phyloP scores from a whole-genome alignment of 2,888 invertebrate species.

The Pollenia angustigena region DNA sequence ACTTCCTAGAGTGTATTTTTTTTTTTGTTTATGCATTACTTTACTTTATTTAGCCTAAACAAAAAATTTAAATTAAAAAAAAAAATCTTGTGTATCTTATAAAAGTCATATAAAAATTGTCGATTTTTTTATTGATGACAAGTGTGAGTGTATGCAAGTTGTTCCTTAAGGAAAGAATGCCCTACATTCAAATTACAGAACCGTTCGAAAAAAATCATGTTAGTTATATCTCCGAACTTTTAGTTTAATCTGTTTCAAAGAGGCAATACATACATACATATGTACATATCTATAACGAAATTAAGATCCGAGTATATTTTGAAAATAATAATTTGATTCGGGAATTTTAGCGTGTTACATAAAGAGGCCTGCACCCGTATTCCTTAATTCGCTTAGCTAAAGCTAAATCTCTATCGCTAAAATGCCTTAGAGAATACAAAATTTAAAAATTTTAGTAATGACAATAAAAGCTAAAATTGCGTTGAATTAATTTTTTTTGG shows the following conservation, averaged over 20 bases:
- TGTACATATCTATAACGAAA: too few relatives aligned
- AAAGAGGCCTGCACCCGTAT: too few relatives aligned
- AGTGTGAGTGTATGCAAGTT: constrained; percentile 18
- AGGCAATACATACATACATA: too few relatives aligned
- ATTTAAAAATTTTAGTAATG: too few relatives aligned
- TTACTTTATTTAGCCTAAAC: constrained; percentile 66
- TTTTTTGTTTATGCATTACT: constrained; percentile 39
- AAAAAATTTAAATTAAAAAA: constrained; percentile 34
- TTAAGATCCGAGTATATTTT: neutral
- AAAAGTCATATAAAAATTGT: constrained; percentile 34
- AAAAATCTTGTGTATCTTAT: constrained; percentile 46
- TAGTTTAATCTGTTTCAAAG: too few relatives aligned
- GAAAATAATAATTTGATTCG: neutral
- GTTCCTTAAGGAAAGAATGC: constrained; percentile 16
- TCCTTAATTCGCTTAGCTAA: too few relatives aligned
- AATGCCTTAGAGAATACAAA: too few relatives aligned
- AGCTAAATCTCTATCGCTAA: too few relatives aligned
- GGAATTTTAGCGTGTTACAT: neutral
- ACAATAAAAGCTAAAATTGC: too few relatives aligned
- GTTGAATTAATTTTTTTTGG: too few relatives aligned
- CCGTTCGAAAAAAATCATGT: too few relatives aligned
- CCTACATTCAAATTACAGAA: constrained; percentile 20
- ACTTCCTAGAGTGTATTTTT: constrained; percentile 64
- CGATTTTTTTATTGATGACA: constrained; percentile 51
- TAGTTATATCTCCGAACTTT: too few relatives aligned